Evolutionary conservation across 2,888 invertebrate species (phyloP), one percentile per base, ranked within the genome.

Genomic region (Celastrina argiolus): DNA sequence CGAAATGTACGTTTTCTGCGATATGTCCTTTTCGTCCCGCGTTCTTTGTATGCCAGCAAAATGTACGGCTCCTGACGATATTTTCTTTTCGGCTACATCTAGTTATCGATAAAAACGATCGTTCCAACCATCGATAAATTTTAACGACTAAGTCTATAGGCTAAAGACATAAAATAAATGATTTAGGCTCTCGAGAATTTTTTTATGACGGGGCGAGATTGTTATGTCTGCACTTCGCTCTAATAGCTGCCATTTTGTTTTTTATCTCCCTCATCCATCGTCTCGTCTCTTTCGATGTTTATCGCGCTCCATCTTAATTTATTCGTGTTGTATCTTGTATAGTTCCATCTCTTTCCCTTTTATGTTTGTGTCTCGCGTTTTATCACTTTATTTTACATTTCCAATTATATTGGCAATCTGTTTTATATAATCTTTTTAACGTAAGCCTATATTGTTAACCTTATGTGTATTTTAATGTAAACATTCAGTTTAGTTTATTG

Each of bases 91-190:
- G n/a, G n/a, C n/a, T n/a, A n/a, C n/a, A n/a, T n/a, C n/a, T n/a
- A n/a, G n/a, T 31, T 31, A 31, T 31, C 31, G 31, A 31, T 31
- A n/a, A n/a, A n/a, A n/a, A n/a, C n/a, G n/a, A n/a, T n/a, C n/a
- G n/a, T n/a, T n/a, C n/a, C n/a, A n/a, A n/a, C n/a, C 42, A 42
- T 42, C 42, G 42, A 45, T 45, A 45, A 45, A 45, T 45, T 45
- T 45, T 45, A 45, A 45, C 18, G 42, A 16, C 18, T 22, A 22
- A 14, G 22, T 39, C 26, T 39, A n/a, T 58, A 31, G 58, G 14
- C 58, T 58, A 31, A 58, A 31, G 58, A 31, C 58, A 58, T 58
- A 58, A 58, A 58, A 58, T 58, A 58, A 58, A 58, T 58, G 58
- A 58, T 58, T 31, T 58, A 31, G 28, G 28, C 28, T 31, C 56